Conservation (phyloP, 1,140 invertebrate genomes). For the Cotesia chilonis region DNA sequence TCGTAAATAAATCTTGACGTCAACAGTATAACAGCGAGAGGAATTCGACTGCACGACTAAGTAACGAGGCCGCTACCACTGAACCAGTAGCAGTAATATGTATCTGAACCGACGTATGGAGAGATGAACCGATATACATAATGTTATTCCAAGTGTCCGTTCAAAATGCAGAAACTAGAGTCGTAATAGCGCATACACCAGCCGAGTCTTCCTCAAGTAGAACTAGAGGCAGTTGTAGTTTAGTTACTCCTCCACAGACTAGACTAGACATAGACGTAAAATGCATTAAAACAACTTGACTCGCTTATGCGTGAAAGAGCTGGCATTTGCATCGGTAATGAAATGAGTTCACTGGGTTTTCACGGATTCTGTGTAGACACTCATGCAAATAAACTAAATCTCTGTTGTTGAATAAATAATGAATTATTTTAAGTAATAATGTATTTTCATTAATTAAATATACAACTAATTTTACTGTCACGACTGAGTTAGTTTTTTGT, state of each 20-base stretch:
- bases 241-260: slow-evolving; percentile 5
- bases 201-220: too few species aligned
- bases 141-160: slow-evolving; percentile 36
- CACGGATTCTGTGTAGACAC: neutral
- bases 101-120: slow-evolving; percentile 19
- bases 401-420: too few species aligned
- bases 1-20: too few species aligned
- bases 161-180: slow-evolving; percentile 35
- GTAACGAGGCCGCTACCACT: neutral
- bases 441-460: too few species aligned
- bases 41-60: neutral
- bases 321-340: slow-evolving; percentile 32
- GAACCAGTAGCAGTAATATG: neutral
- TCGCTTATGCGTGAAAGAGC: slow-evolving; percentile 16
- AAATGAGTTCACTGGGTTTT: neutral
- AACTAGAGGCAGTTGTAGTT: neutral
- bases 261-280: neutral
- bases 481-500: too few species aligned
- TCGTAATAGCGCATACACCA: slow-evolving; percentile 15
- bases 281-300: slow-evolving; percentile 33
- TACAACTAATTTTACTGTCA: too few species aligned
- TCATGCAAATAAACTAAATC: too few species aligned
- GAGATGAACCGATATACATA: slow-evolving; percentile 38
- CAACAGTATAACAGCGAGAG: too few species aligned
- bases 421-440: too few species aligned